Percentiles rank a stretch among this genome's conserved stretches.
These are phyloP conservation scores for Synanthedon vespiformis DNA, from an alignment of 2,888 invertebrate genomes.

Conservation along the genomic window DNA sequence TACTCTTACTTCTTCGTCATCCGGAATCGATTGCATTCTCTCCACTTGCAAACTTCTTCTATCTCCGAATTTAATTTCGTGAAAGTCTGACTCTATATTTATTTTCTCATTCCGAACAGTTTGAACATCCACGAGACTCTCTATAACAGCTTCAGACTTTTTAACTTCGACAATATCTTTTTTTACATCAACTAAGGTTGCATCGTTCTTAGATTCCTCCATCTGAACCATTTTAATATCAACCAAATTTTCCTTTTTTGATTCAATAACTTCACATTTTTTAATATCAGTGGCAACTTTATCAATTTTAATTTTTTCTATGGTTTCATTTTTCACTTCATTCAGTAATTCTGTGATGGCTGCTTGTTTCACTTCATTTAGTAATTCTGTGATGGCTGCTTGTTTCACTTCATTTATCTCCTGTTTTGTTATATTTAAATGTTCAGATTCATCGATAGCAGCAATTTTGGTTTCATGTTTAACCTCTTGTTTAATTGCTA, in stretches of 20 bases:
- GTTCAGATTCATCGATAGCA: slow-evolving; percentile 4
- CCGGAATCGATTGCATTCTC: neutral
- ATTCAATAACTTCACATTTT: neutral
- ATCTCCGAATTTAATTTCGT: neutral
- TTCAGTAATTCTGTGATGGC: neutral
- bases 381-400: slow-evolving; percentile 1
- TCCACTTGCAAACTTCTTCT: neutral
- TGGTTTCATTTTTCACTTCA: neutral
- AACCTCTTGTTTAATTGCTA: slow-evolving; percentile 1
- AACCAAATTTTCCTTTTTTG: too few relatives aligned
- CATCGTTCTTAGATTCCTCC: neutral
- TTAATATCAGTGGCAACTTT: neutral
- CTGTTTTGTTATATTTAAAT: slow-evolving; percentile 6
- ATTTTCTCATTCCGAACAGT: neutral
- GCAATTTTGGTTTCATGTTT: slow-evolving; percentile 9
- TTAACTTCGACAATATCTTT: neutral
- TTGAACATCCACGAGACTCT: neutral
- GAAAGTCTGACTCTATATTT: neutral
- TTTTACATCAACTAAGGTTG: neutral
- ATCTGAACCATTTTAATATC: too few relatives aligned
- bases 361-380: slow-evolving; percentile 1
- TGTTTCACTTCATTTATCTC: slow-evolving; percentile 1
- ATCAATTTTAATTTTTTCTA: neutral
- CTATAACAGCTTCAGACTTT: neutral
- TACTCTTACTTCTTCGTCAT: neutral